Evolutionary conservation across 2,888 invertebrate genomes (phyloP).

Genomic region (Girardia tigrina): DNA sequence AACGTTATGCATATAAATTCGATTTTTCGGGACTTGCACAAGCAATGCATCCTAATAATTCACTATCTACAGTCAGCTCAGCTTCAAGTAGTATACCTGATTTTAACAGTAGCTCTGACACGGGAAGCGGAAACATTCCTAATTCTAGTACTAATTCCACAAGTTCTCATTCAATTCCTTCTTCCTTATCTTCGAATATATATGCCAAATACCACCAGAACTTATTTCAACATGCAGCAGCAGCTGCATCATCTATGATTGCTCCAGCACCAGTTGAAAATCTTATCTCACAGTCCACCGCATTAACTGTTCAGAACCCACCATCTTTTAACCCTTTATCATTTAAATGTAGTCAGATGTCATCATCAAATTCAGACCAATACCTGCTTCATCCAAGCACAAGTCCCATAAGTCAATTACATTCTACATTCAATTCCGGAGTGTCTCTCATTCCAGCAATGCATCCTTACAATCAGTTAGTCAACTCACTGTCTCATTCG

Average conservation of each 20-base stretch:
- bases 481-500: background rate
- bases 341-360: background rate
- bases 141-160: background rate
- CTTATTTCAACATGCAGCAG: constrained; percentile 23
- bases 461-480: constrained; percentile 12
- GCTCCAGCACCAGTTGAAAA: background rate
- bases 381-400: background rate
- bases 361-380: constrained; percentile 10
- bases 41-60: constrained; percentile 76
- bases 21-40: constrained; percentile 64
- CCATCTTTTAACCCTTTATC: background rate
- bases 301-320: background rate
- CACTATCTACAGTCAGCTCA: constrained; percentile 61
- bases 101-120: constrained; percentile 10
- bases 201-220: constrained; percentile 4
- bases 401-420: constrained; percentile 10
- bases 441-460: background rate
- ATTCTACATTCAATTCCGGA: constrained; percentile 2
- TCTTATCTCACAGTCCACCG: background rate
- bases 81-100: constrained; percentile 26
- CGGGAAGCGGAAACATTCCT: background rate
- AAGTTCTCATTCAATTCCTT: background rate
- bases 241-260: background rate
- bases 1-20: constrained; percentile 45
- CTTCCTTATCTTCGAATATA: constrained; percentile 3